Evolutionary conservation across 1,140 invertebrate genomes (phyloP).

Genomic region (Temnothorax curvispinosus): DNA sequence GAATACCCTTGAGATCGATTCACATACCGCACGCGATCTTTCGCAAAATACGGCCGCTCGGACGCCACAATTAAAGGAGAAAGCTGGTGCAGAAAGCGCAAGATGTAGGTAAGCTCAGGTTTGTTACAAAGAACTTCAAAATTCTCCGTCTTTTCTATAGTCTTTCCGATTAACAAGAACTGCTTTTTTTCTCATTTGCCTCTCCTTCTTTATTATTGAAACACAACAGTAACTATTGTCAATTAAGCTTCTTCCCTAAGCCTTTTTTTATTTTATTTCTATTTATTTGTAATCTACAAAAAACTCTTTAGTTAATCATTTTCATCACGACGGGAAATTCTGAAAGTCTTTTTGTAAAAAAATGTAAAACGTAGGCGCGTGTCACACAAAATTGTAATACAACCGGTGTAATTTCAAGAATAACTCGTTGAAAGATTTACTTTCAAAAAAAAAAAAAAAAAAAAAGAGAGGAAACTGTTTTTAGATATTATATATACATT

Average conservation of each 20-base stretch:
- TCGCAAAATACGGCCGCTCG: neutral
- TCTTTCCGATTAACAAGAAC: neutral
- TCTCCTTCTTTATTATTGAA: neutral
- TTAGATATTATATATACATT: neutral
- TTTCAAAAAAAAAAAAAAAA: neutral
- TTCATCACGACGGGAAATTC: neutral
- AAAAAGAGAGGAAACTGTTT: neutral
- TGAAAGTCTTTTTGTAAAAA: neutral
- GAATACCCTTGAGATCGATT: slow-evolving; percentile 45
- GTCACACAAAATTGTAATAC: too few species aligned
- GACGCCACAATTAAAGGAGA: slow-evolving; percentile 3
- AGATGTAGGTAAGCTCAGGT: neutral
- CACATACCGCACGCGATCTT: slow-evolving; percentile 8
- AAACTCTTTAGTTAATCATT: neutral
- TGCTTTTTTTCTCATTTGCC: neutral
- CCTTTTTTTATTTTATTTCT: neutral
- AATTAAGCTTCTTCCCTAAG: neutral
- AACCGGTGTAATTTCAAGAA: neutral
- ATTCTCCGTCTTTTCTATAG: neutral
- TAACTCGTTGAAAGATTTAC: neutral
- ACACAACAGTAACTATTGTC: neutral
- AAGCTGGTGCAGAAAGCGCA: neutral
- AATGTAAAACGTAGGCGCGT: neutral
- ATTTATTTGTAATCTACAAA: neutral
- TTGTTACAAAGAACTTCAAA: neutral